Percentiles rank a stretch among this genome's conserved stretches.
phyloP scores from a whole-genome alignment of 1,140 invertebrate species.

The Araneus ventricosus region DNA sequence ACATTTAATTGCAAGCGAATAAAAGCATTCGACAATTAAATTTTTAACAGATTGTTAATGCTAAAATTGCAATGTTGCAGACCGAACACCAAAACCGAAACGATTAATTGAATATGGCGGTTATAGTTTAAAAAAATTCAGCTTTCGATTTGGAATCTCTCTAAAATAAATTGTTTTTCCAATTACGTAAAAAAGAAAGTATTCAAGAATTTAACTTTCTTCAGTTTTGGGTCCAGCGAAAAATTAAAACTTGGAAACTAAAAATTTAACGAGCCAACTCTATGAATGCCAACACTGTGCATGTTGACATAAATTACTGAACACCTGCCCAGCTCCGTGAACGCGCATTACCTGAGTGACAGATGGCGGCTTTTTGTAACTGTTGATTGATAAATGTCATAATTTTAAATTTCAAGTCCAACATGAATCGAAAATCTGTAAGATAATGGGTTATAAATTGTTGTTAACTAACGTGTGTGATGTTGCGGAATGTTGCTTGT shows the following conservation, averaged over 20 bases:
- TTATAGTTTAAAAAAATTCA: neutral
- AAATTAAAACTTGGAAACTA: neutral
- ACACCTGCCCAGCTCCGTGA: neutral
- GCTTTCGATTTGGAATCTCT: neutral
- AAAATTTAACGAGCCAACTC: neutral
- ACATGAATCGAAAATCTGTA: neutral
- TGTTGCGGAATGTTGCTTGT: neutral
- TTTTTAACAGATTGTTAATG: no score
- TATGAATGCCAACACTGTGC: neutral
- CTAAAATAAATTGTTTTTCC: neutral
- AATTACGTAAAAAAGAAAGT: neutral
- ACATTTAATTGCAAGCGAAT: neutral
- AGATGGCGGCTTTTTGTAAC: conserved; percentile 48
- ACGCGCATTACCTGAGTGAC: conserved; percentile 18
- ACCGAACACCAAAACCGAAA: neutral
- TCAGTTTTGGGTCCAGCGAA: neutral
- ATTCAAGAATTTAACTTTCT: neutral
- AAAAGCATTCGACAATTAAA: no score
- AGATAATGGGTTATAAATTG: neutral
- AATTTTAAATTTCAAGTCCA: neutral
- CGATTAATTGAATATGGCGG: neutral
- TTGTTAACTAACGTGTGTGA: neutral
- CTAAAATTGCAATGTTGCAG: neutral
- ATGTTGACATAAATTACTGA: neutral
- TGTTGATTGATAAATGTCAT: neutral